Evolutionary conservation across 2,888 invertebrate genomes (phyloP), one percentile per base, ranked within the genome.

Genomic region (Sphinx pinastri): DNA sequence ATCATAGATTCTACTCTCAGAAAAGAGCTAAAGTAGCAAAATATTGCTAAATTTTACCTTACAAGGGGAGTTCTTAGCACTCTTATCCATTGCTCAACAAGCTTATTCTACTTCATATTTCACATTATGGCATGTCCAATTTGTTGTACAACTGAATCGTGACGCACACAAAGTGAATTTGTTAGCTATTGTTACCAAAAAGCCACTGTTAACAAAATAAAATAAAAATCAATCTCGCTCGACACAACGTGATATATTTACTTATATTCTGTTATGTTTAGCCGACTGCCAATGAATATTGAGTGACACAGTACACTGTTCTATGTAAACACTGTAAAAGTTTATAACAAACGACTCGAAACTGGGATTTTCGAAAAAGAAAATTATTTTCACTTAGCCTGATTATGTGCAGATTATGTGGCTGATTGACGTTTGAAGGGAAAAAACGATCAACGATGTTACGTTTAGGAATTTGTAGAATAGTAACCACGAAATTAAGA

Each of bases 201-300:
- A 94, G 92, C 93, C 90, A 91, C 92, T 90, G 87, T 86, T 87
- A 88, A 88, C 81, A 89, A 92, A 92, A 90, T 88, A 90, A 92
- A 91, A 89, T 84, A 88, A 92, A 86, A 92, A 89, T 90, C 90
- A 91, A 93, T 92, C 86, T 84, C 78, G 84, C 87, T 84, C 77
- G 84, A 87, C 88, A 88, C 87, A 92, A 84, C 82, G 85, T 88
- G 83, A 85, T 83, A 88, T 91, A 92, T 90, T 91, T 93, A 92
- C 91, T 88, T 91, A 83, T 79, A 78, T 74, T 76, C 76, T 57
- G 73, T 76, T 74, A 70, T 72, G 57, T 79, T 80, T 80, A 80
- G 79, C 77, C 77, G 80, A 81, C 83, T 81, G 82, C 84, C 79
- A 80, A 79, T 76, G 76, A 75, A 71, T 72, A 78, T 73, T 80